phyloP scores from a whole-genome alignment of 1,140 invertebrate species.

The Brachionus angularis region DNA sequence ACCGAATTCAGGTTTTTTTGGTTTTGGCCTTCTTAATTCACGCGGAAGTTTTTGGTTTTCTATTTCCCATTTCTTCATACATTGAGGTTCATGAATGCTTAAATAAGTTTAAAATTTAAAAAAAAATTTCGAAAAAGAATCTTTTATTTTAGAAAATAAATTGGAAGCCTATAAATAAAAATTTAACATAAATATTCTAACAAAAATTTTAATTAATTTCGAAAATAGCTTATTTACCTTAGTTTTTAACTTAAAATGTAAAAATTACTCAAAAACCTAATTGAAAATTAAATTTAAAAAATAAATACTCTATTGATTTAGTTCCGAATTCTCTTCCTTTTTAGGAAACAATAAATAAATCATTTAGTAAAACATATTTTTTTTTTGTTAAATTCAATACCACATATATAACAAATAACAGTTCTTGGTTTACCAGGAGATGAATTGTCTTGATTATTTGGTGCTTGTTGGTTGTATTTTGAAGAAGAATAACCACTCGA shows the following conservation, averaged over 20 bases:
- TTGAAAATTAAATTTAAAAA: no score
- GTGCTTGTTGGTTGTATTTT: neutral
- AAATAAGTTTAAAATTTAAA: no score
- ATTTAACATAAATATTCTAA: no score
- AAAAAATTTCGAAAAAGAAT: no score
- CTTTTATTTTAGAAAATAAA: no score
- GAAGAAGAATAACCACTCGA: constrained; percentile 4
- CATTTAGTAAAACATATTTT: no score
- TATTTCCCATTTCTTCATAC: constrained; percentile 63
- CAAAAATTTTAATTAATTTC: neutral
- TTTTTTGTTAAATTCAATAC: no score
- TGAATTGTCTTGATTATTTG: neutral
- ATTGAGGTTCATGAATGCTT: constrained; percentile 30
- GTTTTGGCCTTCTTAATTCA: constrained; percentile 60
- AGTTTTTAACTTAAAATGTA: neutral
- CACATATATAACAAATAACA: constrained; percentile 70
- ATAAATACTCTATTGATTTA: constrained; percentile 30
- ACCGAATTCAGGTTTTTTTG: constrained; percentile 58
- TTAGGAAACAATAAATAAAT: no score
- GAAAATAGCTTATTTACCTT: neutral
- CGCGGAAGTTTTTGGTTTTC: constrained; percentile 64
- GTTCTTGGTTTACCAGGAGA: constrained; percentile 53
- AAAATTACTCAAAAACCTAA: neutral
- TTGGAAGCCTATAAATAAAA: no score
- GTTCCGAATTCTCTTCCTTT: constrained; percentile 23